Base-by-base conservation (phyloP, 2,797 vertebrate genomes). In the Leptodactylus fallax region DNA sequence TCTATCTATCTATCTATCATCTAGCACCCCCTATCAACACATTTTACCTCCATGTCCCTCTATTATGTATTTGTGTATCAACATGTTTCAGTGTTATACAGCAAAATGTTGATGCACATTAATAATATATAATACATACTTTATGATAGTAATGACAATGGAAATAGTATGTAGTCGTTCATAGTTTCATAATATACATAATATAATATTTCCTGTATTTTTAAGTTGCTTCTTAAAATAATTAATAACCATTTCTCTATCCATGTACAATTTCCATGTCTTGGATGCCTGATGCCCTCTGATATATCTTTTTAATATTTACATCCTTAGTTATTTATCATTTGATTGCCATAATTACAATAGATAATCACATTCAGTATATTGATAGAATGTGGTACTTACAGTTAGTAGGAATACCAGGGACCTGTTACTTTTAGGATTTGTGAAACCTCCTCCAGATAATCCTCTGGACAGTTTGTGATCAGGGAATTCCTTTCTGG, bases 381-480 rank as follows among this genome's bases (percentile, higher is more conserved):
- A 81, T 49, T 17, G 71, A 49, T 19, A 82, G 61, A 71, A 71
- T 25, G 12, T 58, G 53, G 23, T 89, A 89, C 87, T 89, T 83
- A 89, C 87, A 49, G 55, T 47, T 76, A 60, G 53, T 56, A 63
- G 36, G 49, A 55, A 81, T 27, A 88, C 55, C 77, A 74, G 56
- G 55, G 49, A 17, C 79, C 63, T 82, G 23, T 49, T 19, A 77
- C 58, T 78, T 83, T 55, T 53, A 56, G 58, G 27, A 23, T 49
- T 25, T 85, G 21, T n/a, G 78, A 78, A 77, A 56, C 53, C 83
- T 65, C 67, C 53, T 72, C 23, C 13, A 74, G 78, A 85, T 89
- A 89, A 79, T 89, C 87, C 83, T 88, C 67, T 81, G 58, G 58
- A 67, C 80, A 60, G 19, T 82, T 77, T 82, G 87, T 78, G 84